These are phyloP conservation scores for Castor canadensis DNA, from an alignment of 2,113 vertebrate species.

Conservation along the genomic window DNA sequence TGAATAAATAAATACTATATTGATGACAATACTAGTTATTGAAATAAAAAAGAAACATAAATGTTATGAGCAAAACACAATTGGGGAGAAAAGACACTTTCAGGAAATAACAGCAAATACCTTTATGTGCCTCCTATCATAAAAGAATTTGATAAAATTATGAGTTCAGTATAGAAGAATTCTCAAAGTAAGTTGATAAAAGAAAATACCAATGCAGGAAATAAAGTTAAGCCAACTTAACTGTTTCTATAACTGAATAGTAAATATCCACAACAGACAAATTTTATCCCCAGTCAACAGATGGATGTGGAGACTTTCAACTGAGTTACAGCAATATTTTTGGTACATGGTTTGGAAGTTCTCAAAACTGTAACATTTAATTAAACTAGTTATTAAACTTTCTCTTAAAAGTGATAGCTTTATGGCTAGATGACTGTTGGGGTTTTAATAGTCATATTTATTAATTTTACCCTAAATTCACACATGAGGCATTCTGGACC, in stretches of 20 bases:
- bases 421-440: conserved; percentile 45
- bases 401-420: conserved; percentile 56
- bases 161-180: not conserved
- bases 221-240: not conserved
- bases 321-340: not conserved
- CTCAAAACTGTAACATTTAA: conserved; percentile 50
- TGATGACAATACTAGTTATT: not conserved
- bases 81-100: not conserved
- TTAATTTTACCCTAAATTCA: conserved; percentile 51
- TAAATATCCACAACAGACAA: not conserved
- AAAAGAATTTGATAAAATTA: not conserved
- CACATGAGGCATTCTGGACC: conserved; percentile 35
- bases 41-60: not conserved
- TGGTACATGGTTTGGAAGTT: conserved; percentile 51
- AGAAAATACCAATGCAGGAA: not conserved
- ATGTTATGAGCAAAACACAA: not conserved
- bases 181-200: not conserved
- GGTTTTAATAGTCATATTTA: conserved; percentile 61
- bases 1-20: not conserved
- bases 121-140: not conserved
- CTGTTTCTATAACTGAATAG: not conserved
- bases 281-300: not conserved
- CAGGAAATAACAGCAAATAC: not conserved
- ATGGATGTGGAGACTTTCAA: not conserved
- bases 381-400: conserved; percentile 65